Percentiles rank a stretch among this genome's conserved stretches.
These are phyloP conservation scores for Pheucticus melanocephalus DNA, from an alignment of 2,113 vertebrate genomes.

Conservation along the genomic window DNA sequence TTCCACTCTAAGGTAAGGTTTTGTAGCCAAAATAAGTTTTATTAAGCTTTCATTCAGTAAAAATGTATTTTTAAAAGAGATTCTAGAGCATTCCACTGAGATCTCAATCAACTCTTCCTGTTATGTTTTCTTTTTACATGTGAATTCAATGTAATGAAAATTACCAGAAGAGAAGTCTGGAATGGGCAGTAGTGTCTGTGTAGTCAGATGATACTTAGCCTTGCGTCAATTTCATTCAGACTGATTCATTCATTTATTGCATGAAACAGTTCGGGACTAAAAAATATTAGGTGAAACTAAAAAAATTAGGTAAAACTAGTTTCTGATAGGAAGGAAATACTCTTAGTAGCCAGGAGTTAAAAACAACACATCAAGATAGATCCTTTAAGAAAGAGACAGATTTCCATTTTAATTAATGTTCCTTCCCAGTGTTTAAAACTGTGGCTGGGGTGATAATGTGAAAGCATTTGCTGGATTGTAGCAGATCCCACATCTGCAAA, in stretches of 20 bases:
- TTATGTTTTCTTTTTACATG: background rate
- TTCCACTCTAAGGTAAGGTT: background rate
- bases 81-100: background rate
- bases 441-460: background rate
- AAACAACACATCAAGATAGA: background rate
- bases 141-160: background rate
- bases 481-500: background rate
- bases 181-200: background rate
- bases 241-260: background rate
- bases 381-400: background rate
- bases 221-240: background rate
- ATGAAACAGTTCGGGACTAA: background rate
- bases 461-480: background rate
- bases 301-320: background rate
- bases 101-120: background rate
- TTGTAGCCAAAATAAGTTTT: background rate
- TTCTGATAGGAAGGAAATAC: background rate
- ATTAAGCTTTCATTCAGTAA: background rate
- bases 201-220: background rate
- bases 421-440: background rate
- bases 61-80: background rate
- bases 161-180: background rate
- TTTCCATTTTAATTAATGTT: background rate
- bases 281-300: background rate
- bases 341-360: background rate